phyloP scores from a whole-genome alignment of 53 echinoderm and acorn worm genomes.

The Zoroaster sp. region DNA sequence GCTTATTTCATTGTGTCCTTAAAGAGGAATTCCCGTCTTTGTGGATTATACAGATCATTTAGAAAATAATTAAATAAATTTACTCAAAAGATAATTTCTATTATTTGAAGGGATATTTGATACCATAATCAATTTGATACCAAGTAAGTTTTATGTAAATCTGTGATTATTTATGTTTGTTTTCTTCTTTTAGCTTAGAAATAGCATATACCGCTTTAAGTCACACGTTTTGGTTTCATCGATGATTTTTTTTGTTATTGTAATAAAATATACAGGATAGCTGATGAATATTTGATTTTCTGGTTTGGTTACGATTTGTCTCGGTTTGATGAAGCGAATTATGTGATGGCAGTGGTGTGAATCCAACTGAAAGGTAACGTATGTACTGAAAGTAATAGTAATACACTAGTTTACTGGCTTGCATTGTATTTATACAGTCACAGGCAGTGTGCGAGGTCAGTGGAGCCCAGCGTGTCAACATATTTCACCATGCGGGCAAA shows the following conservation, averaged over 20 bases:
- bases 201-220: too few relatives aligned
- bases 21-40: too few relatives aligned
- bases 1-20: too few relatives aligned
- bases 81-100: too few relatives aligned
- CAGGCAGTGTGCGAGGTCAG: not conserved
- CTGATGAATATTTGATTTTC: not conserved
- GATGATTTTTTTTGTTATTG: too few relatives aligned
- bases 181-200: too few relatives aligned
- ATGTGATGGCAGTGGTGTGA: not conserved
- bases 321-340: slow-evolving; percentile 36
- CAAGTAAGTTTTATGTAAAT: too few relatives aligned
- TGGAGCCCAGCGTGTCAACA: not conserved
- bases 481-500: not conserved
- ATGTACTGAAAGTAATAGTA: not conserved
- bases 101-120: too few relatives aligned
- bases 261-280: not conserved
- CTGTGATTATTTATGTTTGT: too few relatives aligned
- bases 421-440: not conserved
- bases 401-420: not conserved
- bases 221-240: not conserved
- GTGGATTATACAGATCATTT: too few relatives aligned
- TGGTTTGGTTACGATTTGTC: not conserved
- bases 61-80: too few relatives aligned
- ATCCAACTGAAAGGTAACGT: slow-evolving; percentile 1
- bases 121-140: too few relatives aligned